A percentile compares a stretch with the other conserved stretches of the same genome.
Evolutionary conservation across 2,113 vertebrate genomes (phyloP).

Genomic region (Poeciliopsis prolifica): DNA sequence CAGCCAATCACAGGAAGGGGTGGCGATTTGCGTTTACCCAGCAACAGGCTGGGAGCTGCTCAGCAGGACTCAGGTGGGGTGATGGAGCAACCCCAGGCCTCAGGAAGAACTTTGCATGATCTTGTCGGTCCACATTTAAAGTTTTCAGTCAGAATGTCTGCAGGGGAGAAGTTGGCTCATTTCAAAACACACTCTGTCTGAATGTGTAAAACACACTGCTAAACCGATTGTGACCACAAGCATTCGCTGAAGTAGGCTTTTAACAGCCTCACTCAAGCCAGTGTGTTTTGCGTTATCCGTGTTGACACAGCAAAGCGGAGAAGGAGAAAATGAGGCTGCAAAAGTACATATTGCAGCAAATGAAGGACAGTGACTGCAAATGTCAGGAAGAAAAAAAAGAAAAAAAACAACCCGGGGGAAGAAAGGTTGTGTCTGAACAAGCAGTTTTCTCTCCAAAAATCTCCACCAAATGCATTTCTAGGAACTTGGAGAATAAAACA

Average conservation of each 20-base stretch:
- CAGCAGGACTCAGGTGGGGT: slow-evolving; percentile 59
- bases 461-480: slow-evolving; percentile 43
- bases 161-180: slow-evolving; percentile 24
- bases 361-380: slow-evolving; percentile 50
- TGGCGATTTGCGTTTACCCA: slow-evolving; percentile 74
- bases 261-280: slow-evolving; percentile 20
- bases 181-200: background rate
- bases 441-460: slow-evolving; percentile 54
- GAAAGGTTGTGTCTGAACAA: slow-evolving; percentile 47
- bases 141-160: slow-evolving; percentile 7
- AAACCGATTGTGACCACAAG: background rate
- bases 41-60: slow-evolving; percentile 69
- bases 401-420: slow-evolving; percentile 5
- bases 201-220: background rate
- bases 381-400: slow-evolving; percentile 38
- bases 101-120: slow-evolving; percentile 22
- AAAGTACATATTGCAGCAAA: slow-evolving; percentile 51
- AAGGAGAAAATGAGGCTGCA: slow-evolving; percentile 34
- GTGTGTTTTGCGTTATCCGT: slow-evolving; percentile 26
- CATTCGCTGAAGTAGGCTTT: slow-evolving; percentile 3
- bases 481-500: slow-evolving; percentile 60
- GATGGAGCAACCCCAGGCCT: slow-evolving; percentile 32
- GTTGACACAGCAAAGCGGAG: slow-evolving; percentile 47
- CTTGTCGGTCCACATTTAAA: slow-evolving; percentile 28
- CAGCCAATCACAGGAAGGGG: slow-evolving; percentile 74